Base-by-base conservation (phyloP, 2,888 invertebrate species). In the Hoplodrina ambigua region DNA sequence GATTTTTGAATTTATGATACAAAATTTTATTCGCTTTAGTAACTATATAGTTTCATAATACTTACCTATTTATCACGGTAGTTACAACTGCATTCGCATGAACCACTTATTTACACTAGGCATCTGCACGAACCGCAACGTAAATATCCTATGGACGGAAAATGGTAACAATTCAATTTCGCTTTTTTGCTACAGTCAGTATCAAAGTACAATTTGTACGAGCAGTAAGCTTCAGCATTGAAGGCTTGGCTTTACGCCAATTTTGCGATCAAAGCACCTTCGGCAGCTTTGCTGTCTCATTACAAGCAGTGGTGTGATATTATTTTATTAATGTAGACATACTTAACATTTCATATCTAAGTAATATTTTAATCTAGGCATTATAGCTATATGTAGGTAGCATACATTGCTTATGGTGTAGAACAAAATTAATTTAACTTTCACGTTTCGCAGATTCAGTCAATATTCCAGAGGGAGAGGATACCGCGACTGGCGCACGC, bases 401-500 rank as follows among this genome's bases (percentile, higher is more conserved):
- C 70, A 72, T 63, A 63, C 60, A 72, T 62, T 71, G 33, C 69
- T 69, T 61, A 53, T 71, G 57, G 69, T 72, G 66, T 62, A 58
- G 60, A 67, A 59, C 33, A 57, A 61, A 60, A 73, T 67, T 85
- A 86, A 87, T 76, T 46, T 72, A 56, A 72, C 72, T 71, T 82
- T 87, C 77, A 91, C 92, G 91, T 90, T 92, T 91, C 90, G 91
- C 96, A 96, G 96, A 95, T 96, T 95, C 96, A 96, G 92, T 94
- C 96, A 96, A 93, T 96, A 96, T 95, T 94, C 96, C 93, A 96
- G 96, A 93, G 96, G 96, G 87, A 94, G 96, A 83, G 97, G 97
- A 57, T 97, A 97, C 94, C 96, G 97, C 86, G 97, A 97, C 92
- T 97, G 97, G 97, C 95, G 97, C 82, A 96, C 96, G 69, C 96